These are phyloP conservation scores for Nesidiocoris tenuis DNA, from an alignment of 2,888 invertebrate genomes.

Conservation along the genomic window DNA sequence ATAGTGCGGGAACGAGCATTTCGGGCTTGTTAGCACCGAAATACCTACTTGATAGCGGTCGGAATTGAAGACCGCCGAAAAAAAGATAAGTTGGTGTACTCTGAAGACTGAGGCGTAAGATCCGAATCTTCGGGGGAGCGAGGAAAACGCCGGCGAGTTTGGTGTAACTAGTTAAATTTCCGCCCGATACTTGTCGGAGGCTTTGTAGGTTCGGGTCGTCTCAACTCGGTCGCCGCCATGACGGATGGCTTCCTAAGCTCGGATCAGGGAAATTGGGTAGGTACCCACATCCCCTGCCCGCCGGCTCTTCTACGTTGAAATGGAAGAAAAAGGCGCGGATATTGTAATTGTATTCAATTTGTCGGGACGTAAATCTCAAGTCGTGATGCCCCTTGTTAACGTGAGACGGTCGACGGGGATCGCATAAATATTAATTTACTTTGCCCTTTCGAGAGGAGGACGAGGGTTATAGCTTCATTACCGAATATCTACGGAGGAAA, in stretches of 20 bases:
- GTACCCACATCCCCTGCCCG: slow-evolving; percentile 1
- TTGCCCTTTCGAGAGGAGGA: background rate
- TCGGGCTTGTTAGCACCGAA: slow-evolving; percentile 6
- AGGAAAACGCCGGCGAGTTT: background rate
- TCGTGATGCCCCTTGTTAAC: slow-evolving; percentile 30
- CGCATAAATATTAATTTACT: slow-evolving; percentile 40
- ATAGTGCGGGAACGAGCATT: slow-evolving; percentile 9
- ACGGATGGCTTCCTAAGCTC: slow-evolving; percentile 29
- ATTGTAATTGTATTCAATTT: slow-evolving; percentile 43
- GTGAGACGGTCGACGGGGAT: slow-evolving; percentile 5
- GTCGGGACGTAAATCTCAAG: slow-evolving; percentile 31
- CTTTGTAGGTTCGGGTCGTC: background rate
- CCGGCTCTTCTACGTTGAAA: background rate
- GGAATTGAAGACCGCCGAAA: too few relatives aligned
- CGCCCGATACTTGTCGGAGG: slow-evolving; percentile 1
- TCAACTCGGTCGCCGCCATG: slow-evolving; percentile 20
- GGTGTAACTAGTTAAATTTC: slow-evolving; percentile 30
- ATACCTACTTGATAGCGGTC: too few relatives aligned
- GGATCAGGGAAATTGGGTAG: slow-evolving; percentile 11
- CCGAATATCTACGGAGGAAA: slow-evolving; percentile 20
- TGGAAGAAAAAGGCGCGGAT: slow-evolving; percentile 8
- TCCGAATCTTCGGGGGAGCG: background rate
- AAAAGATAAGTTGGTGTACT: slow-evolving; percentile 1
- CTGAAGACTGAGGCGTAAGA: background rate
- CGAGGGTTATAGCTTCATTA: slow-evolving; percentile 37